Evolutionary conservation across 2,797 vertebrate genomes (phyloP).

Genomic region (Sciurus carolinensis): DNA sequence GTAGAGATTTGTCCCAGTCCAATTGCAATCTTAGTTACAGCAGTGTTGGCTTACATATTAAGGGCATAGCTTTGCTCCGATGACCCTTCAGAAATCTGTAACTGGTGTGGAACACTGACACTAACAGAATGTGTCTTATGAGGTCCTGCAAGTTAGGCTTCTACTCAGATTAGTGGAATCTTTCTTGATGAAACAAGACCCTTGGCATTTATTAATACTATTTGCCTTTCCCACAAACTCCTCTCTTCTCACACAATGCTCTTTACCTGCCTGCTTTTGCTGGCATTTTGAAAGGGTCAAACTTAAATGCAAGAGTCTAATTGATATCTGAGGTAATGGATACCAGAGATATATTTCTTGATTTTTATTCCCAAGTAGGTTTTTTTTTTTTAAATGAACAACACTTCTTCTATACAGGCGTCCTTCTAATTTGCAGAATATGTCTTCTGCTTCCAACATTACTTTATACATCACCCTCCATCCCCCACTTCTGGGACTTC

Average conservation of each 20-base stretch:
- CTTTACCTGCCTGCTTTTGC: conserved; percentile 56
- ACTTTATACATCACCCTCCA: not conserved
- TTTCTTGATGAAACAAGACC: conserved; percentile 88
- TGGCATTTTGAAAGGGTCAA: conserved; percentile 59
- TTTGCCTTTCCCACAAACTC: conserved; percentile 80
- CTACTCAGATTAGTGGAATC: conserved; percentile 91
- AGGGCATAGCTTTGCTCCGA: conserved; percentile 90
- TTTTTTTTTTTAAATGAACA: not conserved
- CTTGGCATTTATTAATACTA: conserved; percentile 88
- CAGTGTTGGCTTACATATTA: conserved; percentile 91
- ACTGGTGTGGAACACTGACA: conserved; percentile 92
- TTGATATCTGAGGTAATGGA: not conserved
- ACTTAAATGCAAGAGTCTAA: conserved; percentile 48
- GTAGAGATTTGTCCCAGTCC: conserved; percentile 93
- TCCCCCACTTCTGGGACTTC: not conserved
- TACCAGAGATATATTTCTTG: not conserved
- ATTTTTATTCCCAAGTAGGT: not conserved
- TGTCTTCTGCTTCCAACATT: not conserved
- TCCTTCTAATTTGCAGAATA: conserved; percentile 12
- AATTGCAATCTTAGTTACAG: conserved; percentile 92
- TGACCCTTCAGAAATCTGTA: conserved; percentile 91
- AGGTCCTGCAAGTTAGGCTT: conserved; percentile 89
- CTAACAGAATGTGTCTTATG: conserved; percentile 90
- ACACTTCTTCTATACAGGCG: not conserved
- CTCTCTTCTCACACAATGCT: conserved; percentile 70